Percentiles rank a stretch among this genome's conserved stretches.
Evolutionary conservation across 1,140 invertebrate genomes (phyloP).

Genomic region (Acromyrmex charruanus): DNA sequence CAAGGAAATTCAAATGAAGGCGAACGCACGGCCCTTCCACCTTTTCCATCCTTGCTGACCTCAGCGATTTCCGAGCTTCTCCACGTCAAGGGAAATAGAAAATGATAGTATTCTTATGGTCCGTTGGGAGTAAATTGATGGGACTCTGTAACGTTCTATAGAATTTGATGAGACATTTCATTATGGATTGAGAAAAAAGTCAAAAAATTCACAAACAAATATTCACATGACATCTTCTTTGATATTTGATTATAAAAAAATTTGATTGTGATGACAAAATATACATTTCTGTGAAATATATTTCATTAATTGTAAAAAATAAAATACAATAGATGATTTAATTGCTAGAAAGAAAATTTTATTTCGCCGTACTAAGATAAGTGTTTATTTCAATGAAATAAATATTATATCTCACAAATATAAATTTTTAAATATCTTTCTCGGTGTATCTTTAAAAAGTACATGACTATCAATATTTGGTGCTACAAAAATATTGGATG

Average conservation of each 20-base stretch:
- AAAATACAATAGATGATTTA: no score
- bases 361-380: no score
- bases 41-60: conserved; percentile 24
- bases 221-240: no score
- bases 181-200: background rate
- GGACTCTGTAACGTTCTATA: background rate
- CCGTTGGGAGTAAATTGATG: background rate
- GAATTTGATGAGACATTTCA: background rate
- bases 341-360: no score
- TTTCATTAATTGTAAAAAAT: no score
- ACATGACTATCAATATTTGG: background rate
- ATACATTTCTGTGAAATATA: no score
- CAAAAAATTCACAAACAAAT: no score
- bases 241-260: no score
- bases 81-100: background rate
- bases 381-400: no score
- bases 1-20: conserved; percentile 22
- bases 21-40: background rate
- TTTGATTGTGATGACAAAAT: no score
- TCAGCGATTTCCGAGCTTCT: conserved; percentile 16
- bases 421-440: no score
- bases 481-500: background rate
- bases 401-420: no score
- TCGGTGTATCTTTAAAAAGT: background rate
- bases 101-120: conserved; percentile 22